Percentiles rank a stretch among this genome's conserved stretches.
These are phyloP conservation scores for Vanessa atalanta DNA, from an alignment of 1,140 invertebrate species.

Conservation along the genomic window DNA sequence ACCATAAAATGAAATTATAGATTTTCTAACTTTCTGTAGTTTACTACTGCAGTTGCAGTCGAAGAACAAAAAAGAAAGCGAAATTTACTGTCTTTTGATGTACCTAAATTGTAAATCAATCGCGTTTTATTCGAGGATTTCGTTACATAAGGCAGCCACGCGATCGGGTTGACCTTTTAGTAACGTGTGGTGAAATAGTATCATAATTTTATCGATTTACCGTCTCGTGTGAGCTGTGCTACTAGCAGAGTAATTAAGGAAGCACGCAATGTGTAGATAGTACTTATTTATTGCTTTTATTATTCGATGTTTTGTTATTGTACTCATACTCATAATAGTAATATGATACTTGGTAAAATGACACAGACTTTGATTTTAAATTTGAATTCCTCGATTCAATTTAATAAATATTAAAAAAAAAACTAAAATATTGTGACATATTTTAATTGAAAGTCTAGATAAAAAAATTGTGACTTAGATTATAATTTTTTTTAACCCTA, in stretches of 20 bases:
- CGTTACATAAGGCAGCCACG: conserved; percentile 36
- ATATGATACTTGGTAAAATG: no score
- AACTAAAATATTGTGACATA: no score
- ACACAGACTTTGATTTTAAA: no score
- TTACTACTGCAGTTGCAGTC: conserved; percentile 27
- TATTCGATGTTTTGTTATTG: neutral
- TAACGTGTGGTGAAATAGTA: conserved; percentile 39
- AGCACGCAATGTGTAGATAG: conserved; percentile 26
- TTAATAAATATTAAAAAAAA: no score
- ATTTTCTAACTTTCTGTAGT: conserved; percentile 13
- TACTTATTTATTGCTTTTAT: conserved; percentile 1
- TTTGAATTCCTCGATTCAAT: no score
- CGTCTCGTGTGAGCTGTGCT: conserved; percentile 31
- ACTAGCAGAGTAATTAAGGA: conserved; percentile 22
- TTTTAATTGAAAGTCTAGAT: no score
- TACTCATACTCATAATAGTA: no score
- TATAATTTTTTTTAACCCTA: no score
- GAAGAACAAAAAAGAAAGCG: conserved; percentile 5
- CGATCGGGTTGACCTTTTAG: conserved; percentile 36
- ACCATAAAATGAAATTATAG: neutral
- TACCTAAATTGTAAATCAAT: conserved; percentile 24
- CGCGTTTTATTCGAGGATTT: conserved; percentile 27
- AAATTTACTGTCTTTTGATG: conserved; percentile 31
- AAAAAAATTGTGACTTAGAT: no score
- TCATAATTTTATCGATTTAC: conserved; percentile 43